Conservation (phyloP, 2,113 vertebrate species). For the Rafetus swinhoei region DNA sequence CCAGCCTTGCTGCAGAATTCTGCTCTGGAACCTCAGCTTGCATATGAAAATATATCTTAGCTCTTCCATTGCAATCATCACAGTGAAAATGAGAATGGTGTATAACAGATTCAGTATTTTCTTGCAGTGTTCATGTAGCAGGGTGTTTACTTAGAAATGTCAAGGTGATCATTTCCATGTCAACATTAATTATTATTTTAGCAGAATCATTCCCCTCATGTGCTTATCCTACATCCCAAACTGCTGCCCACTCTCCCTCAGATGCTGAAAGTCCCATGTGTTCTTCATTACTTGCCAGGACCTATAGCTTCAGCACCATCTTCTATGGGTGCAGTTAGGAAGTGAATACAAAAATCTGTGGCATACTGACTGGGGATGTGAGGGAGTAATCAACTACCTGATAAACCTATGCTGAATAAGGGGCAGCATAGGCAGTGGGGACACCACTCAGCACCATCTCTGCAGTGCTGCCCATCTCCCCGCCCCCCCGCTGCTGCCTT, state of each 20-base stretch:
- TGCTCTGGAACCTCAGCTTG: not conserved
- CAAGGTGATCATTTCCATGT: not conserved
- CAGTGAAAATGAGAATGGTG: not conserved
- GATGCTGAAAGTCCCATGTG: not conserved
- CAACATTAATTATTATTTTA: rapidly evolving
- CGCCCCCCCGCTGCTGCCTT: too few species aligned
- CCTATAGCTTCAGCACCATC: not conserved
- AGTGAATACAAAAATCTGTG: not conserved
- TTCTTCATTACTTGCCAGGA: not conserved
- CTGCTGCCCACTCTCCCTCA: not conserved
- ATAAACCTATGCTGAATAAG: too few species aligned
- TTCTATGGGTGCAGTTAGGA: not conserved
- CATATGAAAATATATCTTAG: not conserved
- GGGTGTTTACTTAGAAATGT: not conserved
- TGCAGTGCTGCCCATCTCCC: too few species aligned
- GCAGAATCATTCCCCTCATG: not conserved
- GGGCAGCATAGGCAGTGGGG: too few species aligned
- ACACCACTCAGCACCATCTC: too few species aligned
- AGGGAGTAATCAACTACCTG: too few species aligned
- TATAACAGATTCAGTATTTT: not conserved
- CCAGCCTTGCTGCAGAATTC: not conserved
- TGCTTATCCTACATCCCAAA: not conserved
- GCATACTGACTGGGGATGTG: not conserved
- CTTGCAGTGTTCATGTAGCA: not conserved
- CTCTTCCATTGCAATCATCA: not conserved